These are phyloP conservation scores for Elachura formosa DNA, from an alignment of 2,113 vertebrate genomes.

Conservation along the genomic window DNA sequence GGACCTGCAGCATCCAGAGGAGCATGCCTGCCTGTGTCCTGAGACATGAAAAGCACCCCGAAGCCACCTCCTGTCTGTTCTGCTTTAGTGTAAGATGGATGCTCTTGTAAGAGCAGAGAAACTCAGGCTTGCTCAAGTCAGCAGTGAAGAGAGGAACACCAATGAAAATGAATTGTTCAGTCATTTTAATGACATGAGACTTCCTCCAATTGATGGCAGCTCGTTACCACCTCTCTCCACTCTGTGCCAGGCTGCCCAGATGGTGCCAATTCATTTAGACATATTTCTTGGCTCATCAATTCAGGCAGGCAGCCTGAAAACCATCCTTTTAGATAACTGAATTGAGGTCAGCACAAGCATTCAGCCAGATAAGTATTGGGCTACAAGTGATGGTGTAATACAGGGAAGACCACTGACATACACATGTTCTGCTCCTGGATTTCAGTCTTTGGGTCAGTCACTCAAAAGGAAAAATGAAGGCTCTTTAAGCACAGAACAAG, in stretches of 20 bases:
- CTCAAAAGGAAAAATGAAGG: not conserved
- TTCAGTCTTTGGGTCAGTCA: not conserved
- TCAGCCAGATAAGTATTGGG: conserved; percentile 2
- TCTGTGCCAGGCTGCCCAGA: conserved; percentile 33
- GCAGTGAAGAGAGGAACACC: not conserved
- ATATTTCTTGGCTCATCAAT: conserved; percentile 55
- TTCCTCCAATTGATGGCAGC: conserved; percentile 18
- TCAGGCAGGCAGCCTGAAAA: conserved; percentile 15
- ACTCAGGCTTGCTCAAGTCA: not conserved
- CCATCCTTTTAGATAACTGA: conserved; percentile 51
- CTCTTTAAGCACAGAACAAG: not conserved
- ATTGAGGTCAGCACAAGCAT: conserved; percentile 41
- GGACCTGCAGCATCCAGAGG: not conserved
- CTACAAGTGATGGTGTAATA: not conserved
- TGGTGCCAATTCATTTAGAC: conserved; percentile 53
- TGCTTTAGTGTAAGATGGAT: not conserved
- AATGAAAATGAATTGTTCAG: conserved; percentile 10
- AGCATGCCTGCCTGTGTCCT: not conserved
- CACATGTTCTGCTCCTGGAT: not conserved
- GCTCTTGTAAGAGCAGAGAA: not conserved
- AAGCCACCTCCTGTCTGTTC: not conserved
- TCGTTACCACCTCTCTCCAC: conserved; percentile 33
- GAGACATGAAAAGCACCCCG: not conserved
- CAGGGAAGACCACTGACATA: not conserved
- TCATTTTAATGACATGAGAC: conserved; percentile 15